These are phyloP conservation scores for Prunella strophiata DNA, from an alignment of 2,797 vertebrate species.

Conservation along the genomic window DNA sequence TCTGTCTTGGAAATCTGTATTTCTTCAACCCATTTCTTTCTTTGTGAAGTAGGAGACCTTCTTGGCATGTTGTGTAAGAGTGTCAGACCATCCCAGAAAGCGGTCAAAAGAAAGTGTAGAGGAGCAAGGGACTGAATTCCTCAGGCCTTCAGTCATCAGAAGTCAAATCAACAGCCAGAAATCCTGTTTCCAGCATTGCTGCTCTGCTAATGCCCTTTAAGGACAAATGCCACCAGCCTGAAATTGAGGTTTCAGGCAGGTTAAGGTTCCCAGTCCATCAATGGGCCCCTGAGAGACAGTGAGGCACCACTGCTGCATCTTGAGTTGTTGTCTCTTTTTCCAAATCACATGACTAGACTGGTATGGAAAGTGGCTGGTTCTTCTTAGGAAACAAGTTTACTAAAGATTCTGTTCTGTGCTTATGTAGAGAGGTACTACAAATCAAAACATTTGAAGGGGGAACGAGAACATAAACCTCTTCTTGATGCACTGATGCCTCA, in stretches of 20 bases:
- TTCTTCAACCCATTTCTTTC: not conserved
- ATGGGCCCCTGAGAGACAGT: not conserved
- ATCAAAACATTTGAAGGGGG: not conserved
- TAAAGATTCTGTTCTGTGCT: not conserved
- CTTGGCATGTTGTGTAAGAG: not conserved
- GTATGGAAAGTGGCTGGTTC: not conserved
- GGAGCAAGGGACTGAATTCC: not conserved
- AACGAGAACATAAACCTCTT: not conserved
- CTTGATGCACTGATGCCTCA: not conserved
- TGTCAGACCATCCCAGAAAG: not conserved
- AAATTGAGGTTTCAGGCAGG: not conserved
- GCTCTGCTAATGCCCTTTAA: not conserved
- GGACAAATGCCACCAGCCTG: not conserved
- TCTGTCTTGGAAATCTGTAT: not conserved
- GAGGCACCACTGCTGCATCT: not conserved
- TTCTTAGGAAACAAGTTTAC: not conserved
- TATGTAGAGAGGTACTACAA: not conserved
- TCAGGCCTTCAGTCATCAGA: not conserved
- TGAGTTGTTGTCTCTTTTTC: not conserved
- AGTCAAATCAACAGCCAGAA: not conserved
- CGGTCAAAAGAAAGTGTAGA: not conserved
- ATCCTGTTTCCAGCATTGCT: not conserved
- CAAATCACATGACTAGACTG: not conserved
- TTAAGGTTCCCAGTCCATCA: not conserved
- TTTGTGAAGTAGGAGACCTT: not conserved